Evolutionary conservation across 2,888 invertebrate genomes (phyloP).

Genomic region (Oscheius myriophilus): DNA sequence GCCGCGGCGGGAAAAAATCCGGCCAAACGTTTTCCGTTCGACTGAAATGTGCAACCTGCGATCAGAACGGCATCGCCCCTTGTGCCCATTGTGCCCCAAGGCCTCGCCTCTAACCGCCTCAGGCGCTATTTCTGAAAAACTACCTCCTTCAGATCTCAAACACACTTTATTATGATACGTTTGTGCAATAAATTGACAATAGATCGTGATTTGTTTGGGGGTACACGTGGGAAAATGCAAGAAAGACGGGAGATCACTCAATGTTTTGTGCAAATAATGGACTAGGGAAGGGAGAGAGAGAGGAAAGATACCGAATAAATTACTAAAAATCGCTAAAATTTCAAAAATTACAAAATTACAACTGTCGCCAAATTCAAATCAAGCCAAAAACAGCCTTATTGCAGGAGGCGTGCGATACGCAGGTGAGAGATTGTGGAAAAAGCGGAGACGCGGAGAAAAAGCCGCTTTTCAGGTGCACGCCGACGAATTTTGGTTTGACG

Average conservation of each 20-base stretch:
- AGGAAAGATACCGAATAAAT: no score
- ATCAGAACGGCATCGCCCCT: constrained; percentile 89
- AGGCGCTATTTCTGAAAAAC: not conserved
- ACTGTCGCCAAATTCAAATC: no score
- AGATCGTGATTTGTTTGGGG: not conserved
- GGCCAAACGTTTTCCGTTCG: constrained; percentile 36
- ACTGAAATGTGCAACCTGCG: constrained; percentile 92
- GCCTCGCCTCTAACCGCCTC: constrained; percentile 1
- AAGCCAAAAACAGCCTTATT: no score
- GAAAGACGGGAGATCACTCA: constrained; percentile 21
- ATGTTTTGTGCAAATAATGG: not conserved
- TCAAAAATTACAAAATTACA: constrained; percentile 27
- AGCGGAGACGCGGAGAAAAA: no score
- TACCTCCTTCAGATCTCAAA: not conserved
- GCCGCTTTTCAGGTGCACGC: no score
- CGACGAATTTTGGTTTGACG: no score
- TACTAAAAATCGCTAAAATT: not conserved
- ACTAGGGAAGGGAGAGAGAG: not conserved
- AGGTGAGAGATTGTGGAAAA: no score
- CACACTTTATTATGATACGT: not conserved
- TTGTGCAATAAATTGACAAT: not conserved
- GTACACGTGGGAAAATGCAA: not conserved
- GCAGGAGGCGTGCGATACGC: no score
- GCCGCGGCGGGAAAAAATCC: constrained; percentile 34
- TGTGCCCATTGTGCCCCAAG: constrained; percentile 80